phyloP scores from a whole-genome alignment of 2,113 vertebrate genomes.

The Siphamia tubifer region DNA sequence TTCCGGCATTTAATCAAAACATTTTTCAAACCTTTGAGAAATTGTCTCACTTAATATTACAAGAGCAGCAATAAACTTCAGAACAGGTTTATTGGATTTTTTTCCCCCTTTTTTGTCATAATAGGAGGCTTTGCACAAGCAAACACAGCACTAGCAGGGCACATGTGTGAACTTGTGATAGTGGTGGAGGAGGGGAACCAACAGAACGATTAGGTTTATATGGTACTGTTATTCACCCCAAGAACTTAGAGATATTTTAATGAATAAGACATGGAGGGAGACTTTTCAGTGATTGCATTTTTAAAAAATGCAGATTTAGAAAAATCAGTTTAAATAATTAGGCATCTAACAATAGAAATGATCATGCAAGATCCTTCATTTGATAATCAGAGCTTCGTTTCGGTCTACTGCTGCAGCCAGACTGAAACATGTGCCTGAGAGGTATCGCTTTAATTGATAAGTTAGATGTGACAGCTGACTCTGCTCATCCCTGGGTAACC shows the following conservation, averaged over 20 bases:
- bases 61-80: not conserved
- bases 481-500: conserved; percentile 7
- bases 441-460: conserved; percentile 40
- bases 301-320: no score
- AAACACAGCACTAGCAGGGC: conserved; percentile 16
- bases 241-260: conserved; percentile 27
- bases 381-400: not conserved
- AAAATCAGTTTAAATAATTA: no score
- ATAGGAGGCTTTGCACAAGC: not conserved
- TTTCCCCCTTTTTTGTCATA: not conserved
- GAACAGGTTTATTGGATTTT: conserved; percentile 1
- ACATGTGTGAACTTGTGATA: not conserved
- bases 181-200: not conserved
- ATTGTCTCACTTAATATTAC: not conserved
- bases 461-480: conserved; percentile 49
- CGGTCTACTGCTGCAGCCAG: conserved; percentile 14
- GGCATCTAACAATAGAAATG: not conserved
- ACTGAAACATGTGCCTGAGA: conserved; percentile 42
- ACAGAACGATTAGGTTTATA: conserved; percentile 14
- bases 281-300: no score
- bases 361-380: not conserved
- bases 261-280: conserved; percentile 14
- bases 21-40: not conserved
- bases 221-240: conserved; percentile 10
- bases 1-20: not conserved